Base-by-base conservation (phyloP, 53 echinoderm and acorn worm species). In the Crossaster papposus region DNA sequence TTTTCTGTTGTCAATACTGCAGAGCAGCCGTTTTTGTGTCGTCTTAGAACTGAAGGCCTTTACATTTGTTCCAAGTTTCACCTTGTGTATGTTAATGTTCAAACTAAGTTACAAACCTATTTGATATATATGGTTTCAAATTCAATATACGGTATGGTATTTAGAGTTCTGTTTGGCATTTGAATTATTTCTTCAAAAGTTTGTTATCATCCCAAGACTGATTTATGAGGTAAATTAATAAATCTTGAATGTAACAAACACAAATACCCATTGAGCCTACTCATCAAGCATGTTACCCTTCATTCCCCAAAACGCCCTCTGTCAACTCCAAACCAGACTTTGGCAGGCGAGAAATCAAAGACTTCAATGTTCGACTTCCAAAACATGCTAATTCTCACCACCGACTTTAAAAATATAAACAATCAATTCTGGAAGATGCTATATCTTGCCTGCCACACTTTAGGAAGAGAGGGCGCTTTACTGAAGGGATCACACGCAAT, bases 381-480 rank as follows among this genome's bases (percentile, higher is more conserved):
- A 44, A 44, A 50, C 24, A 75, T 35, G 6, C 75, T 75, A 15
- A 75, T 51, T 26, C 7, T 11, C n/a, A 68, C 68, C 28, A 12
- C 24, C 28, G 28, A 4, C 1, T n/a, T n/a, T n/a, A n/a, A n/a
- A n/a, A n/a, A 26, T 20, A 24, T 28, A 26, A 26, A 26, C 4
- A n/a, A 18, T 68, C 1, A 68, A 11, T 68, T 68, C 22, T 26
- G 68, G 68, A 28, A 0, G 24, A 24, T 68, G 10, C 10, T n/a
- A 11, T 12, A 15, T n/a, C 28, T 68, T 10, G 78, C 26, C 26
- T 78, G 50, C 51, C 23, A 24, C 6, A 3, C 26, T 20, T 24
- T 44, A 44, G 51, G 15, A 1, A 78, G 78, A 78, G 78, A 78
- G 78, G 78, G 78, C 78, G 78, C 51, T 50, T 22, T 50, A 24